Evolutionary conservation across 2,888 invertebrate genomes (phyloP).

Genomic region (Acanthosoma haemorrhoidale): DNA sequence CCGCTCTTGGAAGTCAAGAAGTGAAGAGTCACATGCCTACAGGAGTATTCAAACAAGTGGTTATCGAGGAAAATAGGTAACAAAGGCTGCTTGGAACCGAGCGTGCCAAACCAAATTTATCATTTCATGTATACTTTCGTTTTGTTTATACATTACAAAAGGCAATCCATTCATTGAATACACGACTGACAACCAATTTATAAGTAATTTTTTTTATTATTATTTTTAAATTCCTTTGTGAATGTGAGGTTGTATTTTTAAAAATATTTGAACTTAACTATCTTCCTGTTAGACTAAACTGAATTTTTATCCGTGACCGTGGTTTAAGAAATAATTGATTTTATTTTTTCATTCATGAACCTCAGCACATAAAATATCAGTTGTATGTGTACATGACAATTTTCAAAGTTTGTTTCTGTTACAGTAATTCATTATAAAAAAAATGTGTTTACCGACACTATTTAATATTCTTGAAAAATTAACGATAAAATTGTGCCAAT

Average conservation of each 20-base stretch:
- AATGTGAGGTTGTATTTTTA: neutral
- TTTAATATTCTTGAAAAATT: too few relatives aligned
- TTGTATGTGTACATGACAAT: too few relatives aligned
- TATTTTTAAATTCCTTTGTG: neutral
- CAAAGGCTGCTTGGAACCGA: conserved; percentile 44
- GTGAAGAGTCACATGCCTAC: conserved; percentile 67
- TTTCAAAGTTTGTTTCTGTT: too few relatives aligned
- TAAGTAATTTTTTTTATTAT: neutral
- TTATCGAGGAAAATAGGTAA: conserved; percentile 72
- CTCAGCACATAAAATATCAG: too few relatives aligned
- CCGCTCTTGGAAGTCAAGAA: conserved; percentile 77
- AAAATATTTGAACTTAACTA: neutral
- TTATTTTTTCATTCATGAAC: too few relatives aligned
- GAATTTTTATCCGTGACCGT: neutral
- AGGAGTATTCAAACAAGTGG: conserved; percentile 69
- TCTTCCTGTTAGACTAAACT: neutral
- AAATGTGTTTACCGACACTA: too few relatives aligned
- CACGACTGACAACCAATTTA: conserved; percentile 4
- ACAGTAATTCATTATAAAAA: too few relatives aligned
- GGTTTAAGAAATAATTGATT: too few relatives aligned
- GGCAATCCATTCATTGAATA: neutral
- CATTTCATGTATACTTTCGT: too few relatives aligned
- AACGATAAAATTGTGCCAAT: too few relatives aligned
- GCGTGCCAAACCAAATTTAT: conserved; percentile 33
- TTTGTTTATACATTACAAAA: neutral